phyloP scores from a whole-genome alignment of 2,888 invertebrate genomes.

The Onthophagus sagittarius region DNA sequence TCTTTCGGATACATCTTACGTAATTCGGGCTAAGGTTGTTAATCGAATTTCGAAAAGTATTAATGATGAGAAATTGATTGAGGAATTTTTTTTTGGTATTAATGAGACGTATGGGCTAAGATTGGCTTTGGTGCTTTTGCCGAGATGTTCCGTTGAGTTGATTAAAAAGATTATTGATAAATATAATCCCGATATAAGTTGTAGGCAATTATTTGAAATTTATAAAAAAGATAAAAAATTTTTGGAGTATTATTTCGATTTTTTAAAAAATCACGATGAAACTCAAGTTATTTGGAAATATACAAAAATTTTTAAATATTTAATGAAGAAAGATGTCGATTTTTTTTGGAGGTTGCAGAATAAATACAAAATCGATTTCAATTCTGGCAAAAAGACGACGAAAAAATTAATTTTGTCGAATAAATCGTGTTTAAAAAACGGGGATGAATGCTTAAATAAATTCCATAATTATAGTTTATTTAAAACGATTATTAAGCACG shows the following conservation, averaged over 20 bases:
- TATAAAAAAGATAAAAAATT: slow-evolving; percentile 21
- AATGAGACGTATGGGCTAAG: slow-evolving; percentile 25
- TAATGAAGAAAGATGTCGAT: slow-evolving; percentile 13
- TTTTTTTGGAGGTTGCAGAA: slow-evolving; percentile 13
- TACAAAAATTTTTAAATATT: slow-evolving; percentile 7
- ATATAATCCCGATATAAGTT: slow-evolving; percentile 18
- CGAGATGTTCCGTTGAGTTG: slow-evolving; percentile 21
- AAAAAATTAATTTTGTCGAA: slow-evolving; percentile 10
- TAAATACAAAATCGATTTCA: slow-evolving; percentile 4
- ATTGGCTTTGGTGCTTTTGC: slow-evolving; percentile 18
- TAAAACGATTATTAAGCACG: slow-evolving; percentile 9
- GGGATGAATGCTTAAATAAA: background rate
- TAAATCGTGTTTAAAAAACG: background rate
- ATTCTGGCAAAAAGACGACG: slow-evolving; percentile 16
- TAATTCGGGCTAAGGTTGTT: slow-evolving; percentile 20
- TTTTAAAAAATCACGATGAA: background rate
- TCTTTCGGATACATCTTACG: slow-evolving; percentile 23
- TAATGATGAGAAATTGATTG: slow-evolving; percentile 17
- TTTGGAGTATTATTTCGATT: slow-evolving; percentile 21
- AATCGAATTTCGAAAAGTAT: slow-evolving; percentile 18
- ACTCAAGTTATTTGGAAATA: background rate
- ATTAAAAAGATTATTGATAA: slow-evolving; percentile 15
- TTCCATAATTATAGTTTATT: slow-evolving; percentile 7
- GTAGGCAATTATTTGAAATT: slow-evolving; percentile 20
- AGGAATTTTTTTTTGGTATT: slow-evolving; percentile 21